These are phyloP conservation scores for Ciconia maguari DNA, from an alignment of 2,113 vertebrate genomes.

Conservation along the genomic window DNA sequence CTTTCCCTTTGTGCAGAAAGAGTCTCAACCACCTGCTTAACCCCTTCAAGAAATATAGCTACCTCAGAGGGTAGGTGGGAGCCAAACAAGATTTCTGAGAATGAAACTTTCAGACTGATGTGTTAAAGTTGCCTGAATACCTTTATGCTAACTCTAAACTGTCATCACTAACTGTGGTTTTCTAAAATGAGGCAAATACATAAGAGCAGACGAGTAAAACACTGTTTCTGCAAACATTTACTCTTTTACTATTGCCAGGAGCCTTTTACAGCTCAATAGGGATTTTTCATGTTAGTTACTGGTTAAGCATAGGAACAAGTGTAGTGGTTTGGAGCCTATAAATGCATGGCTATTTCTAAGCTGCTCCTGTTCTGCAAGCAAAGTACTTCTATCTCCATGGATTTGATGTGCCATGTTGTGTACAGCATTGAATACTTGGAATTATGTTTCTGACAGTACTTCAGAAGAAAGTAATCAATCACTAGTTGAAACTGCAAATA, in stretches of 20 bases:
- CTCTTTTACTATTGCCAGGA: not conserved
- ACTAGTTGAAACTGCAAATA: not conserved
- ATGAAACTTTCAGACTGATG: not conserved
- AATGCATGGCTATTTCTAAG: not conserved
- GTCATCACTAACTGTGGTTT: not conserved
- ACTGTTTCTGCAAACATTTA: not conserved
- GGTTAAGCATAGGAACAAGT: not conserved
- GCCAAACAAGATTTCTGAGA: not conserved
- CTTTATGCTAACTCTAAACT: not conserved
- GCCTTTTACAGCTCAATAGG: not conserved
- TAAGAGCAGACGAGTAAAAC: not conserved
- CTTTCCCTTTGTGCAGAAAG: not conserved
- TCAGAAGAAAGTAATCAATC: not conserved
- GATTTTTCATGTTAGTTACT: not conserved
- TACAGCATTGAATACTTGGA: not conserved
- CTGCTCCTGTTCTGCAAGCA: not conserved
- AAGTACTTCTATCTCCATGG: not conserved
- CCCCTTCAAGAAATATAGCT: not conserved
- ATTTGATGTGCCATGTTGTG: not conserved
- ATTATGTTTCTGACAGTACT: not conserved
- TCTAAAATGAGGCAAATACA: not conserved
- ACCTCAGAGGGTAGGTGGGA: not conserved
- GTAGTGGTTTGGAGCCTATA: not conserved
- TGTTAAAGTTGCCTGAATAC: not conserved
- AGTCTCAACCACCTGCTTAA: not conserved